These are phyloP conservation scores for Tribolium madens DNA, from an alignment of 1,140 invertebrate species.

Conservation along the genomic window DNA sequence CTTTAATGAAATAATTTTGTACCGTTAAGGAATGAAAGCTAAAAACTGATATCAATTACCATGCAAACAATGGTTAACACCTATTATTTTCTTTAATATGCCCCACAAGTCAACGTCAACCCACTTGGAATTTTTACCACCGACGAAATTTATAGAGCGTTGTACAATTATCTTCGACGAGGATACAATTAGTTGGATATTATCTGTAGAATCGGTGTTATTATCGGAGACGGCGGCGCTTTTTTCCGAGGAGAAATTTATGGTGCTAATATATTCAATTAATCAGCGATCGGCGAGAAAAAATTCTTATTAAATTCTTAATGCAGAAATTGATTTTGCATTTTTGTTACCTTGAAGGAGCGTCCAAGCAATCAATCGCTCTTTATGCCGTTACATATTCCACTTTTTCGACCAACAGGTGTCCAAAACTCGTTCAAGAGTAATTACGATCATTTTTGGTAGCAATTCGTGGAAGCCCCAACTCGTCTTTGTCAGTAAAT, in stretches of 20 bases:
- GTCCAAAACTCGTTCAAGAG: no score
- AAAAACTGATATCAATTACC: conserved; percentile 26
- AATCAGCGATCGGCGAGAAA: conserved; percentile 5
- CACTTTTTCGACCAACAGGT: no score
- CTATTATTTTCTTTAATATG: conserved; percentile 28
- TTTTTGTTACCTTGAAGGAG: background rate
- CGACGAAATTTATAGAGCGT: conserved; percentile 34
- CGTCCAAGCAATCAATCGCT: no score
- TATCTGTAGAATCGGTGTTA: conserved; percentile 22
- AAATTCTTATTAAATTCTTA: conserved; percentile 28
- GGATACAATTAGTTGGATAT: conserved; percentile 31
- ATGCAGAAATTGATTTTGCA: conserved; percentile 26
- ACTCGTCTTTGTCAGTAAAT: no score
- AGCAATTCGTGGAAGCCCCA: no score
- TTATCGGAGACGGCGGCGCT: conserved; percentile 6
- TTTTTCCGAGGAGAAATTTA: conserved; percentile 9
- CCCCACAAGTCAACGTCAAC: conserved; percentile 32
- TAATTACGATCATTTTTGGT: no score
- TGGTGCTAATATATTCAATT: conserved; percentile 26
- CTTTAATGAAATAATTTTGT: background rate
- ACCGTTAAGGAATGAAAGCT: background rate
- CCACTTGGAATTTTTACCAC: conserved; percentile 21
- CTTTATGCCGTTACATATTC: no score
- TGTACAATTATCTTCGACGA: conserved; percentile 22
- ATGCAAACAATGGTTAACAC: conserved; percentile 36